These are phyloP conservation scores for Dendronephthya gigantea DNA, from an alignment of 64 coral and sea anemone species.

Conservation along the genomic window DNA sequence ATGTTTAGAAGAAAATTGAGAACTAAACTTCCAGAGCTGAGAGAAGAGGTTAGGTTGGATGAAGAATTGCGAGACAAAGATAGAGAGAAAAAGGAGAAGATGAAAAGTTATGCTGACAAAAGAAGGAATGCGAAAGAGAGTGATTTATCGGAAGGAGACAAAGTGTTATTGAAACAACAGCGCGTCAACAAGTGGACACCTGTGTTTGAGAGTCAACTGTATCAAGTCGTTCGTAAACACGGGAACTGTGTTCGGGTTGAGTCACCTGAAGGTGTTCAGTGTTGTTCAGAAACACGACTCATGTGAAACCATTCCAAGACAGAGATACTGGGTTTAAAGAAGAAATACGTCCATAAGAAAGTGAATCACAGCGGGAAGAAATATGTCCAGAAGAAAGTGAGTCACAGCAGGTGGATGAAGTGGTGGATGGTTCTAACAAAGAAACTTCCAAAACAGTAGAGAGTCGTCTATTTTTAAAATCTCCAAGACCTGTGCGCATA, in stretches of 20 bases:
- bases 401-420: background rate
- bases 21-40: constrained; percentile 31
- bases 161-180: constrained; percentile 19
- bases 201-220: background rate
- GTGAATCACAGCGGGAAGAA: too few relatives aligned
- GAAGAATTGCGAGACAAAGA: constrained; percentile 24
- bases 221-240: background rate
- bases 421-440: background rate
- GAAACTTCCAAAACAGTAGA: background rate
- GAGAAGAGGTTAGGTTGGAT: background rate
- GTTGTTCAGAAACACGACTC: background rate
- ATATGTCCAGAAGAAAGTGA: background rate
- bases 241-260: background rate
- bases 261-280: background rate
- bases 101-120: constrained; percentile 17
- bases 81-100: constrained; percentile 18
- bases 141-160: constrained; percentile 7
- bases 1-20: constrained; percentile 10
- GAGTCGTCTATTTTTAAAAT: background rate
- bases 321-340: background rate
- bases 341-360: background rate
- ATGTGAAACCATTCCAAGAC: background rate
- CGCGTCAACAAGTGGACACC: background rate
- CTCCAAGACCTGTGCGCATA: background rate
- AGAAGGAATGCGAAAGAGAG: background rate